These are phyloP conservation scores for Euschistus heros DNA, from an alignment of 1,140 invertebrate genomes.

Conservation along the genomic window DNA sequence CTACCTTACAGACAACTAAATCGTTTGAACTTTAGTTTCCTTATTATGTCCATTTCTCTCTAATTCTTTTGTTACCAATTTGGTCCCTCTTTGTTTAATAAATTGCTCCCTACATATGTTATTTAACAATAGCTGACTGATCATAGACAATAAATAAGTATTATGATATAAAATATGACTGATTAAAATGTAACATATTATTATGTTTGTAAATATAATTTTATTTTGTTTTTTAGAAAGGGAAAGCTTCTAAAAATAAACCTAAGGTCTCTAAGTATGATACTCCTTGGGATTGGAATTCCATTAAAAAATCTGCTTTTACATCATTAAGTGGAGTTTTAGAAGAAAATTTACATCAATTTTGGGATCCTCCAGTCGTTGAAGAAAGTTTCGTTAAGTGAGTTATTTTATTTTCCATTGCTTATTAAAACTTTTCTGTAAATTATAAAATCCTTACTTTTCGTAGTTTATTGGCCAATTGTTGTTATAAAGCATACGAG, in stretches of 20 bases:
- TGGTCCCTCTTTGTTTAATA: too few species aligned
- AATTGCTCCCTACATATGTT: too few species aligned
- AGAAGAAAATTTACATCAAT: conserved; percentile 54
- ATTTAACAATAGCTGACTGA: too few species aligned
- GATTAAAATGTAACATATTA: too few species aligned
- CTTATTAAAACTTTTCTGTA: not conserved
- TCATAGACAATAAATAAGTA: too few species aligned
- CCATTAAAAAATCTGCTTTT: conserved; percentile 46
- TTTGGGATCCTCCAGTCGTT: conserved; percentile 71
- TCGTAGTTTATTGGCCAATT: conserved; percentile 75
- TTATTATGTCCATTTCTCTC: too few species aligned
- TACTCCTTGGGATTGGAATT: conserved; percentile 44
- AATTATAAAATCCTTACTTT: conserved; percentile 64
- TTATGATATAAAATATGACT: too few species aligned
- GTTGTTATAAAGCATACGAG: conserved; percentile 31
- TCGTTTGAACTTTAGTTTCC: too few species aligned
- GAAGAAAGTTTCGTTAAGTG: conserved; percentile 78
- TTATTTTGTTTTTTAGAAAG: conserved; percentile 25
- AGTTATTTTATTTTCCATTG: conserved; percentile 32
- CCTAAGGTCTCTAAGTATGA: conserved; percentile 34
- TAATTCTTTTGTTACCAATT: too few species aligned
- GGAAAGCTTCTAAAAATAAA: conserved; percentile 29
- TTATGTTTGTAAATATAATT: conserved; percentile 10
- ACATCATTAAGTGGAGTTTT: conserved; percentile 50
- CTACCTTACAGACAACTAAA: too few species aligned